Percentiles rank a stretch among this genome's conserved stretches.
These are phyloP conservation scores for Cololabis saira DNA, from an alignment of 2,113 vertebrate genomes.

Conservation along the genomic window DNA sequence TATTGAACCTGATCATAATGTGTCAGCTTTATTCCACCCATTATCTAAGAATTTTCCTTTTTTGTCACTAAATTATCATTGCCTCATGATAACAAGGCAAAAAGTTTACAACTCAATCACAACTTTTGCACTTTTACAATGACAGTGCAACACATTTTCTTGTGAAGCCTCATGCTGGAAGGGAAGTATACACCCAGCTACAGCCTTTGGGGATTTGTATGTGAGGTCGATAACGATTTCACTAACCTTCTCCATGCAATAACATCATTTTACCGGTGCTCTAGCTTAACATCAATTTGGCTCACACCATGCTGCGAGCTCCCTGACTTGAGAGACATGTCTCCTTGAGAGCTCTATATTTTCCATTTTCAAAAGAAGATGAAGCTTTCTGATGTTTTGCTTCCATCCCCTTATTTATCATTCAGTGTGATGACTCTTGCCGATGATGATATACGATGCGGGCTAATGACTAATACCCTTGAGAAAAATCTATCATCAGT, in stretches of 20 bases:
- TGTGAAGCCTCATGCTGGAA: no score
- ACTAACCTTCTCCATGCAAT: conserved; percentile 24
- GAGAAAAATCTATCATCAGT: conserved; percentile 14
- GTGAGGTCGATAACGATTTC: conserved; percentile 13
- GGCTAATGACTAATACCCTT: conserved; percentile 31
- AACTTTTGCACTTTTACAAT: no score
- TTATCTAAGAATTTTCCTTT: no score
- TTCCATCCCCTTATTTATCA: conserved; percentile 19
- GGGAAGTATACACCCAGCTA: background rate
- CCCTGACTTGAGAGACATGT: conserved; percentile 37
- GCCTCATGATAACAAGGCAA: no score
- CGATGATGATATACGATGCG: conserved; percentile 32
- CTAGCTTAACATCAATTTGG: conserved; percentile 15
- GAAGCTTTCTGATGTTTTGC: conserved; percentile 38
- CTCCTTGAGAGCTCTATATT: conserved; percentile 46
- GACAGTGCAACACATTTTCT: no score
- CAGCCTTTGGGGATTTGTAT: conserved; percentile 3
- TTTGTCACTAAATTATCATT: no score
- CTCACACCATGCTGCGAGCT: conserved; percentile 29
- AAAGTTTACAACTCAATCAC: no score
- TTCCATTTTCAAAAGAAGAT: conserved; percentile 27
- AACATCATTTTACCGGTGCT: conserved; percentile 23
- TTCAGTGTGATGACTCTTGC: conserved; percentile 11
- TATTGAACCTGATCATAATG: no score
- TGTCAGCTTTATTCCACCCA: no score